These are phyloP conservation scores for Strongylocentrotus purpuratus DNA, from an alignment of 35 echinoderm and acorn worm genomes.

Conservation along the genomic window DNA sequence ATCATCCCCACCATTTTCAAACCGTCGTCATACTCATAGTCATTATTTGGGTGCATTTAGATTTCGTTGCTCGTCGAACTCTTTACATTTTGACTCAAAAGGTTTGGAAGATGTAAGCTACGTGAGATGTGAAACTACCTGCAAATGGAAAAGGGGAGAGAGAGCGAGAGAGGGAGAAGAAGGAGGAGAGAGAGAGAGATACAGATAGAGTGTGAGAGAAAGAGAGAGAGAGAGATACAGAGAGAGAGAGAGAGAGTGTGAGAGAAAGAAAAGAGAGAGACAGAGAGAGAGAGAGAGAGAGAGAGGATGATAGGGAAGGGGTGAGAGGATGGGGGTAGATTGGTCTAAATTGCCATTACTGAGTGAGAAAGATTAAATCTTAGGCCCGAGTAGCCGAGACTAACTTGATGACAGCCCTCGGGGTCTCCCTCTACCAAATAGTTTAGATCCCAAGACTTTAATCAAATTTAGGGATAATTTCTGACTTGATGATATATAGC, in stretches of 20 bases:
- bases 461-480: slow-evolving; percentile 26
- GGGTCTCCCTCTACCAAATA: neutral
- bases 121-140: neutral
- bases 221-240: neutral
- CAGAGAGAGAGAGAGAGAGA: neutral
- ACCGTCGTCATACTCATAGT: no score
- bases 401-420: slow-evolving; percentile 26
- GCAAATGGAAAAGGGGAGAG: no score
- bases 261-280: no score
- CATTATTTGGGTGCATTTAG: neutral
- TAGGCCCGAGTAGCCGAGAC: neutral
- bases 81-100: no score
- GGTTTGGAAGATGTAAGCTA: neutral
- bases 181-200: neutral
- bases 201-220: no score
- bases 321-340: neutral
- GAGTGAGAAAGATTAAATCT: slow-evolving; percentile 7
- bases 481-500: slow-evolving; percentile 12
- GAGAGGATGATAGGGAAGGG: neutral
- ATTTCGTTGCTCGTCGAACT: neutral
- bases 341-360: neutral
- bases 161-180: no score
- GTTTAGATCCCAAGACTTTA: slow-evolving; percentile 30
- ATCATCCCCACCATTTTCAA: no score
- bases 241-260: neutral